Evolutionary conservation across 2,888 invertebrate species (phyloP).

Genomic region (Chromoteleia sp.): DNA sequence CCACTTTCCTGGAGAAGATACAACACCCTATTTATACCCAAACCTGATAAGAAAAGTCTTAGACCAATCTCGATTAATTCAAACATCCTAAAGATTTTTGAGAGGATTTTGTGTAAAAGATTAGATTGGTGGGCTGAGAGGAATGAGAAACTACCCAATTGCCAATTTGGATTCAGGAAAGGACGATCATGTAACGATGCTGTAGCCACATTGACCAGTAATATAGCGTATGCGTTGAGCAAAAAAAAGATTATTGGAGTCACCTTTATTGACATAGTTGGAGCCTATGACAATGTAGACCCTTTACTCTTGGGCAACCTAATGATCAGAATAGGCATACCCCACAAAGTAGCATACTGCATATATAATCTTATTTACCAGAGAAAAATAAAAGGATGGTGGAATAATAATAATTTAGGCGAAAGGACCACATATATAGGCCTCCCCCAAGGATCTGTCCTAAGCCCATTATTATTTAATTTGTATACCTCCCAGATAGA

Average conservation of each 20-base stretch:
- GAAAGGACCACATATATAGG: neutral
- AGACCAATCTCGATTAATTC: neutral
- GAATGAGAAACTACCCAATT: neutral
- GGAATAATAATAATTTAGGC: neutral
- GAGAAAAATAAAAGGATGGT: neutral
- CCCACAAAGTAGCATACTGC: neutral
- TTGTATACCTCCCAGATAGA: neutral
- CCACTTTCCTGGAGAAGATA: neutral
- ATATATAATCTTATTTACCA: neutral
- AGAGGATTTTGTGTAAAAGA: neutral
- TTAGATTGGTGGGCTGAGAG: neutral
- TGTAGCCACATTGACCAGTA: neutral
- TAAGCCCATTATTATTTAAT: conserved; percentile 10
- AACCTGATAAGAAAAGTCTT: neutral
- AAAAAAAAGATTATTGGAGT: neutral
- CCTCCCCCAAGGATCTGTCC: conserved; percentile 3
- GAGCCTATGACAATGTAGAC: conserved; percentile 8
- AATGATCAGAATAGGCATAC: neutral
- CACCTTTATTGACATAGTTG: neutral
- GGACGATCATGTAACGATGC: neutral
- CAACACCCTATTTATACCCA: neutral
- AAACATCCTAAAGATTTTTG: neutral
- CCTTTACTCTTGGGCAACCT: conserved; percentile 1
- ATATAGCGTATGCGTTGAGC: neutral
- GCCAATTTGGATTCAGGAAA: neutral